phyloP scores from a whole-genome alignment of 2,113 vertebrate species.

The Panthera tigris region DNA sequence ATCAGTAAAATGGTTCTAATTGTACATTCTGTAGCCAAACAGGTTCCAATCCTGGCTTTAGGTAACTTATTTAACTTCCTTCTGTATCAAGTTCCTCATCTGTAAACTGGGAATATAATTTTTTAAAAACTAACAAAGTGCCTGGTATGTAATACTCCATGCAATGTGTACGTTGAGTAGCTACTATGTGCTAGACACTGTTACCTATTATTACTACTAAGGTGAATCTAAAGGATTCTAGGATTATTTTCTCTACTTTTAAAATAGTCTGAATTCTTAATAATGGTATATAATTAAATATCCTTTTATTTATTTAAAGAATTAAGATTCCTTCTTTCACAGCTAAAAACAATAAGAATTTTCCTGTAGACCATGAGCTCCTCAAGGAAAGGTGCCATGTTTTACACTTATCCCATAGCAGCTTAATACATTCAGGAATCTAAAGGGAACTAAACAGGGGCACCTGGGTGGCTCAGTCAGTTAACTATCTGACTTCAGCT shows the following conservation, averaged over 20 bases:
- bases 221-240: neutral
- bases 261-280: slow-evolving; percentile 44
- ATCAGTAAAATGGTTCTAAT: neutral
- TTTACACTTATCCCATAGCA: neutral
- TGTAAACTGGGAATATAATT: neutral
- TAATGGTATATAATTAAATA: neutral
- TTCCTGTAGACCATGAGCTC: neutral
- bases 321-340: slow-evolving; percentile 8
- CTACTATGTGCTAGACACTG: neutral
- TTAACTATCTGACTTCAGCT: too few species aligned
- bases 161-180: neutral
- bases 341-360: neutral
- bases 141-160: neutral
- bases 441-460: neutral
- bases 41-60: neutral
- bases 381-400: neutral
- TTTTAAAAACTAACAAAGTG: neutral
- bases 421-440: neutral
- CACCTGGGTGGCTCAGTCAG: too few species aligned
- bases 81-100: neutral
- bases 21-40: neutral
- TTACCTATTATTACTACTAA: neutral
- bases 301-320: slow-evolving; percentile 7
- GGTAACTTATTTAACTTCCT: neutral
- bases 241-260: neutral